Conservation (phyloP, 92 coral and sea anemone genomes). For the Parazoanthus atlanticus region DNA sequence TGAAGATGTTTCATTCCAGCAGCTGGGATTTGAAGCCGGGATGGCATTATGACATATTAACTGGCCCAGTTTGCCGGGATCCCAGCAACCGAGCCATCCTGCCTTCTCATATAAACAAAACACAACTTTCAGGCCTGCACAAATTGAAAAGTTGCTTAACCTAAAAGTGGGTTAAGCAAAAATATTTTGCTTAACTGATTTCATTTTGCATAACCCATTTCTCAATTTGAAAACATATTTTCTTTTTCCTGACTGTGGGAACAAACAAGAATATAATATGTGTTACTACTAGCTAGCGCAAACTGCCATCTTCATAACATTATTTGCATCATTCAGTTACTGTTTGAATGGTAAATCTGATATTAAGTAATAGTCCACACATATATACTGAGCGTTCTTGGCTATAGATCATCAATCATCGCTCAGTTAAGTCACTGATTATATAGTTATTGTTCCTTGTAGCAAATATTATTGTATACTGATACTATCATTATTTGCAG, state of each 20-base stretch:
- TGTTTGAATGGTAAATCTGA: slow-evolving; percentile 35
- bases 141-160: no score
- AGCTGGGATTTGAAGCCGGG: no score
- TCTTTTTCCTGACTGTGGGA: background rate
- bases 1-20: no score
- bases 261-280: slow-evolving; percentile 16
- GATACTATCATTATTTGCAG: background rate
- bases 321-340: slow-evolving; percentile 27
- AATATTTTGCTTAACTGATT: no score
- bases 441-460: background rate
- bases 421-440: background rate
- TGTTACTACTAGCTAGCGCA: slow-evolving; percentile 28
- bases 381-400: slow-evolving; percentile 1
- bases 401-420: background rate
- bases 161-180: no score
- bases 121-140: no score
- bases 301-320: slow-evolving; percentile 16
- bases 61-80: no score
- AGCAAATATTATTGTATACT: slow-evolving; percentile 1
- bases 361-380: slow-evolving; percentile 3
- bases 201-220: slow-evolving; percentile 1
- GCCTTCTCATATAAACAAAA: no score
- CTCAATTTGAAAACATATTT: background rate
- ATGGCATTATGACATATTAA: no score
- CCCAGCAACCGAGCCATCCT: no score